Conservation (phyloP, 1,140 invertebrate species). For the Achroia grisella region DNA sequence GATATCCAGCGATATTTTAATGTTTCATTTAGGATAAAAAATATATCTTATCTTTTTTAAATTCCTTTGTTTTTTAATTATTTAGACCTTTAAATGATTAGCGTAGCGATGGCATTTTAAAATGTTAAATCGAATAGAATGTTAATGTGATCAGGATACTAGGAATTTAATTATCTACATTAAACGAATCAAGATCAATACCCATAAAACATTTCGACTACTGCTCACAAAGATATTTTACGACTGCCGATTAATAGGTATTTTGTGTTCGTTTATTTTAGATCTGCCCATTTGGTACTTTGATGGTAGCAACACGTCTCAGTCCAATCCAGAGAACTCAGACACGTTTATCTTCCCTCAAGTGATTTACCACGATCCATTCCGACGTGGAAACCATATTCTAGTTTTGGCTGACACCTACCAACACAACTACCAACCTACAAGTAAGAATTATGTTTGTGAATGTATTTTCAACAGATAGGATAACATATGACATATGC, state of each 20-base stretch:
- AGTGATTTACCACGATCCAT: constrained; percentile 94
- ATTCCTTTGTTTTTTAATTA: too few relatives aligned
- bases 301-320: constrained; percentile 92
- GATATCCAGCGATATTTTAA: too few relatives aligned
- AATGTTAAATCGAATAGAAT: too few relatives aligned
- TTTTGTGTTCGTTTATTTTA: constrained; percentile 16
- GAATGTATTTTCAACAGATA: too few relatives aligned
- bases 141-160: too few relatives aligned
- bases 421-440: constrained; percentile 74
- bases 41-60: too few relatives aligned
- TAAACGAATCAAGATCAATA: background rate
- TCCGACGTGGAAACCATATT: constrained; percentile 90
- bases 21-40: too few relatives aligned
- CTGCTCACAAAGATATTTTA: background rate
- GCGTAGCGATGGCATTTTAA: too few relatives aligned
- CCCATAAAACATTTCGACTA: background rate
- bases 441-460: constrained; percentile 45
- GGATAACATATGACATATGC: too few relatives aligned
- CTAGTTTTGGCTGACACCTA: constrained; percentile 87
- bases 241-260: background rate
- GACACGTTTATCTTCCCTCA: constrained; percentile 94
- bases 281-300: constrained; percentile 97
- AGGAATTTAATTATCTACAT: too few relatives aligned
- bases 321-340: constrained; percentile 85
- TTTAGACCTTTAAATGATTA: too few relatives aligned